Evolutionary conservation across 2,888 invertebrate species (phyloP).

Genomic region (Cryptus viduatorius): DNA sequence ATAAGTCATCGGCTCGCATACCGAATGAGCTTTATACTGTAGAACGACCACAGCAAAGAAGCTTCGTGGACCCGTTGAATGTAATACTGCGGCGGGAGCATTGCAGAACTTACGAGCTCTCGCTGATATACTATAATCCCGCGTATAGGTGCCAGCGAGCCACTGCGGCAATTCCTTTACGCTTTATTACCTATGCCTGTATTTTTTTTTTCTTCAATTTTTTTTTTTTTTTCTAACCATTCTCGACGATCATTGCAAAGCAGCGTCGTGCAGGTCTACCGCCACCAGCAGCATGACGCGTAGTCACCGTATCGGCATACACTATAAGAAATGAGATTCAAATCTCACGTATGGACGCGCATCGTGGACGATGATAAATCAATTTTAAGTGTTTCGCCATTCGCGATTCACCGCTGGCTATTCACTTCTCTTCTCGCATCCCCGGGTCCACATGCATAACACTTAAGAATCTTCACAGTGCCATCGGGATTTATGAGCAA

Average conservation of each 20-base stretch:
- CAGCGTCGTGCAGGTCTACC: constrained; percentile 35
- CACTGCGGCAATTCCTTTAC: constrained; percentile 34
- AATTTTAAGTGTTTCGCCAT: constrained; percentile 69
- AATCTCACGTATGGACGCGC: constrained; percentile 63
- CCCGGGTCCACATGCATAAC: constrained; percentile 26
- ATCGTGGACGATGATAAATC: constrained; percentile 68
- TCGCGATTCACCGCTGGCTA: constrained; percentile 65
- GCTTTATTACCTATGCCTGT: constrained; percentile 49
- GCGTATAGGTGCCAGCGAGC: constrained; percentile 59
- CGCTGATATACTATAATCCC: constrained; percentile 49
- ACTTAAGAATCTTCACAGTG: constrained; percentile 32
- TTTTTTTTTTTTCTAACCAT: constrained; percentile 53
- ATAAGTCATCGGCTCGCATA: constrained; percentile 71
- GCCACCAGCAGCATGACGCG: constrained; percentile 31
- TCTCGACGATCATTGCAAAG: constrained; percentile 45
- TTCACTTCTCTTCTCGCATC: constrained; percentile 47
- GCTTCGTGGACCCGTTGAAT: constrained; percentile 8
- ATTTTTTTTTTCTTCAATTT: constrained; percentile 20
- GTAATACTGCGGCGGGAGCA: constrained; percentile 20
- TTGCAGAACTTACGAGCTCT: constrained; percentile 19
- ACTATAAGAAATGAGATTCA: constrained; percentile 58
- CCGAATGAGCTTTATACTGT: constrained; percentile 44
- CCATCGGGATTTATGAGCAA: constrained; percentile 41
- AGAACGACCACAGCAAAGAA: constrained; percentile 19
- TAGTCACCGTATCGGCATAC: constrained; percentile 43